A percentile compares a stretch with the other conserved stretches of the same genome.
Conservation (phyloP, 2,113 vertebrate species). For the Macroglossus sobrinus region DNA sequence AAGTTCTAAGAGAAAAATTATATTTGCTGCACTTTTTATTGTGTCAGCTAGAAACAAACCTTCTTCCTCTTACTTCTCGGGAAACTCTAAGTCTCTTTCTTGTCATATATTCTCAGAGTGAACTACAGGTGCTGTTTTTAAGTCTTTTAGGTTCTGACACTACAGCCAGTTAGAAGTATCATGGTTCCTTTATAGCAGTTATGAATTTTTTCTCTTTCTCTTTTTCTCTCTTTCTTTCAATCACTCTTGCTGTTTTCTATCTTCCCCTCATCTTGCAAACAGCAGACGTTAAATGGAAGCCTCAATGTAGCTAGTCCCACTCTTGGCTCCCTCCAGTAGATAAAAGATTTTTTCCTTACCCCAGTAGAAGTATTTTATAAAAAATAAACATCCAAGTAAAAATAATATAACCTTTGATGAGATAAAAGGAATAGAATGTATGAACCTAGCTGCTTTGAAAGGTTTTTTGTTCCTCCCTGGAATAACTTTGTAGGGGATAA, state of each 20-base stretch:
- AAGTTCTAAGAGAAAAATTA: neutral
- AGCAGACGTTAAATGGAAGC: neutral
- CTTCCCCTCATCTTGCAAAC: neutral
- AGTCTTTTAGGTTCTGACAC: neutral
- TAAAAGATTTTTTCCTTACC: neutral
- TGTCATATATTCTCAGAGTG: neutral
- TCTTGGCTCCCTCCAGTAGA: neutral
- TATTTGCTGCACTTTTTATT: neutral
- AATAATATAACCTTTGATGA: neutral
- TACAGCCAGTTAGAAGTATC: neutral
- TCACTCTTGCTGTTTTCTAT: neutral
- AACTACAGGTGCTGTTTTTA: neutral
- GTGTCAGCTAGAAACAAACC: neutral
- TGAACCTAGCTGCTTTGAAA: neutral
- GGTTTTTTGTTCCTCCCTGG: neutral
- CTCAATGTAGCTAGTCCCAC: neutral
- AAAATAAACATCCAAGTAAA: neutral
- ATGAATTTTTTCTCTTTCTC: fast-evolving
- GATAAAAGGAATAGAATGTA: neutral
- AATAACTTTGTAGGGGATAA: neutral
- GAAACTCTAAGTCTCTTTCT: neutral
- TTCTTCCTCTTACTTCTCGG: neutral
- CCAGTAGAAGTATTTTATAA: no score
- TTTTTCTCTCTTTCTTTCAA: no score
- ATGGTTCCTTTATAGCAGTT: neutral